phyloP scores from a whole-genome alignment of 1,140 invertebrate genomes.

The Platyura marginata region DNA sequence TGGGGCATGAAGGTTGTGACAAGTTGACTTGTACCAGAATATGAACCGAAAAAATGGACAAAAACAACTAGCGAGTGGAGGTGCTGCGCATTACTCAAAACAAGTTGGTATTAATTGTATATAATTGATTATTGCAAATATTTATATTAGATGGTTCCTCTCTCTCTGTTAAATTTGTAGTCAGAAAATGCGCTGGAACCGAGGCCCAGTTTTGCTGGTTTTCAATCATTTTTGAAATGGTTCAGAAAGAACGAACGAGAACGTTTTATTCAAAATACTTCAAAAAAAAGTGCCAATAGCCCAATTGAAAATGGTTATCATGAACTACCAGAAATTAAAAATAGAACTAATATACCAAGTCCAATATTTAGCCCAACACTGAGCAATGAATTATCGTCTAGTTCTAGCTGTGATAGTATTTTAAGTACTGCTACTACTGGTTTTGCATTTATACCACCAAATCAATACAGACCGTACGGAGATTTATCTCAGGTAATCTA shows the following conservation, averaged over 20 bases:
- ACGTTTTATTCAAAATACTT: slow-evolving; percentile 7
- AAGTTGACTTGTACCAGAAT: slow-evolving; percentile 1
- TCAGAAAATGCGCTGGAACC: neutral
- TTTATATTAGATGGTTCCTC: neutral
- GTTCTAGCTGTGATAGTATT: slow-evolving; percentile 31
- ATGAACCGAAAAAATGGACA: slow-evolving; percentile 1
- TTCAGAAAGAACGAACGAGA: slow-evolving; percentile 16
- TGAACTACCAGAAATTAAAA: slow-evolving; percentile 7
- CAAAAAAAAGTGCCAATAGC: slow-evolving; percentile 13
- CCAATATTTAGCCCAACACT: slow-evolving; percentile 4
- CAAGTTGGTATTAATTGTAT: neutral
- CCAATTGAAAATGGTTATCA: slow-evolving; percentile 6
- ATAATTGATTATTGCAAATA: neutral
- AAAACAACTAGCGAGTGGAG: neutral
- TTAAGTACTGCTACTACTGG: slow-evolving; percentile 50
- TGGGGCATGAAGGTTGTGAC: too few species aligned
- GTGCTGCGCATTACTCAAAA: neutral
- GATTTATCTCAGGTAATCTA: slow-evolving; percentile 9
- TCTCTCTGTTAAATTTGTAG: neutral
- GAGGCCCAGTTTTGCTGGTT: slow-evolving; percentile 9
- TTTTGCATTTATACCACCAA: slow-evolving; percentile 44
- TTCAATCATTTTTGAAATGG: slow-evolving; percentile 31
- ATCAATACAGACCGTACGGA: slow-evolving; percentile 26
- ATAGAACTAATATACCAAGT: slow-evolving; percentile 2
- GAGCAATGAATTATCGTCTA: neutral